Conservation (phyloP, 2,888 invertebrate genomes). For the Scelioninae gen. 1 region DNA sequence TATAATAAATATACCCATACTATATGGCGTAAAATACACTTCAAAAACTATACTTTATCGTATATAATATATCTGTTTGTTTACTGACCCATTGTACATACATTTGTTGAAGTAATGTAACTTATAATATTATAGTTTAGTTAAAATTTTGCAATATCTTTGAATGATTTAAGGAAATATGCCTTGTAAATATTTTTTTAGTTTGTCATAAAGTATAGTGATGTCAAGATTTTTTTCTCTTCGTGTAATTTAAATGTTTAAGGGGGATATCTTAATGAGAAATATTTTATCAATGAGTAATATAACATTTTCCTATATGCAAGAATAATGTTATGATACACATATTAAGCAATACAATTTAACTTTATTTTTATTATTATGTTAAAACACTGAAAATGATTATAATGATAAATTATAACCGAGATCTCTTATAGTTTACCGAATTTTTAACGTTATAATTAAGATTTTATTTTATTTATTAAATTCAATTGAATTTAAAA, state of each 20-base stretch:
- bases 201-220: constrained; percentile 44
- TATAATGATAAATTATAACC: too few species aligned
- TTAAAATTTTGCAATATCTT: constrained; percentile 5
- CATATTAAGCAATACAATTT: neutral
- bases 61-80: constrained; percentile 11
- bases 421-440: too few species aligned
- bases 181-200: constrained; percentile 27
- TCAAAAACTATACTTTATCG: constrained; percentile 27
- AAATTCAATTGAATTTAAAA: too few species aligned
- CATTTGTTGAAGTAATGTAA: constrained; percentile 3
- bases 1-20: neutral
- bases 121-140: constrained; percentile 10
- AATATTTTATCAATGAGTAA: neutral
- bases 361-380: too few species aligned
- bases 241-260: constrained; percentile 42
- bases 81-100: constrained; percentile 24
- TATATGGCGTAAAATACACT: constrained; percentile 9
- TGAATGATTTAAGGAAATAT: constrained; percentile 8
- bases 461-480: too few species aligned
- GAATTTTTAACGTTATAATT: too few species aligned
- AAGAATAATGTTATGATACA: too few species aligned
- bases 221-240: constrained; percentile 19
- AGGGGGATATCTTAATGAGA: constrained; percentile 19
- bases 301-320: too few species aligned
- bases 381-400: too few species aligned